Evolutionary conservation across 2,888 invertebrate species (phyloP).

Genomic region (Harpagoxenus sublaevis): DNA sequence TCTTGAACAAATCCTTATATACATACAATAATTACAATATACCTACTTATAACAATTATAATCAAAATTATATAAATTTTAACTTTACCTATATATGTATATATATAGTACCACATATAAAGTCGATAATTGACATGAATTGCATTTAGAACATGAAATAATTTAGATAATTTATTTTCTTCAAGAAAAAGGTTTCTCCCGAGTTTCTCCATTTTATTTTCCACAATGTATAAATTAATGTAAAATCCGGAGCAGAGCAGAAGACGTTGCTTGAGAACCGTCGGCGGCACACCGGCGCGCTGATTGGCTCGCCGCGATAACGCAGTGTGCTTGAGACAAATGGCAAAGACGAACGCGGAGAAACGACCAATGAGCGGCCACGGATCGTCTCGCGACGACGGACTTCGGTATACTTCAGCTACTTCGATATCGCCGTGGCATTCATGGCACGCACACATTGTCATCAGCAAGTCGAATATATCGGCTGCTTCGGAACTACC

Average conservation of each 20-base stretch:
- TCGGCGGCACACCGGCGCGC: slow-evolving; percentile 14
- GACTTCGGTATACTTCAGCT: slow-evolving; percentile 43
- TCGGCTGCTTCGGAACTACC: not conserved
- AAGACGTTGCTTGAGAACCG: slow-evolving; percentile 46
- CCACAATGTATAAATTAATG: not conserved
- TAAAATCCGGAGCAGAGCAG: not conserved
- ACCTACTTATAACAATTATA: not conserved
- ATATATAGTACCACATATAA: not conserved
- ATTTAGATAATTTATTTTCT: not conserved
- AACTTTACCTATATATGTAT: too few species aligned
- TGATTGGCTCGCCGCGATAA: slow-evolving; percentile 28
- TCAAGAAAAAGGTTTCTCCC: not conserved
- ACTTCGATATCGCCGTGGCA: slow-evolving; percentile 34
- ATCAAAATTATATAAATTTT: not conserved
- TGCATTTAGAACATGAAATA: not conserved
- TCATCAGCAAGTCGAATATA: slow-evolving; percentile 1
- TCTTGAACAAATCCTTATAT: not conserved
- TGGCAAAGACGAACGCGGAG: not conserved
- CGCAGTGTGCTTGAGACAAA: slow-evolving; percentile 12
- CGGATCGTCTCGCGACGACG: not conserved
- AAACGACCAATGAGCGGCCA: slow-evolving; percentile 46
- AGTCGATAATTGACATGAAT: not conserved
- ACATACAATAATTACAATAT: not conserved
- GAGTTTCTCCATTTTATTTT: not conserved
- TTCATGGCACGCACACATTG: not conserved